Base-by-base conservation (phyloP, 1,140 invertebrate species). In the Babylonia areolata region DNA sequence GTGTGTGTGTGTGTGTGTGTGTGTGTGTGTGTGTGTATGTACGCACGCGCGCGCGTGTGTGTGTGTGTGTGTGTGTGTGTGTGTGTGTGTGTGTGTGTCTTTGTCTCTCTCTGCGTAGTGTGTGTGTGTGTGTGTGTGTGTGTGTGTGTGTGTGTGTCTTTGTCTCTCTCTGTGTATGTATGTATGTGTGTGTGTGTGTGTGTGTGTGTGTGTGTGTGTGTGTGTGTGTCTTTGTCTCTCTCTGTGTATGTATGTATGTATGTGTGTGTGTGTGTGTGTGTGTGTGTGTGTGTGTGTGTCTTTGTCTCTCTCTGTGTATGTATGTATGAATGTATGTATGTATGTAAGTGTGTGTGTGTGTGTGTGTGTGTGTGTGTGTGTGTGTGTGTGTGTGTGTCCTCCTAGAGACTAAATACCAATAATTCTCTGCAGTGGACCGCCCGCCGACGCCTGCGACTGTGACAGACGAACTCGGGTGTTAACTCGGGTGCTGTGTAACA, bases 251-350 rank as follows among this genome's bases (percentile, higher is more conserved):
- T 80, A 17, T 80, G 40, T 80, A 28, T 80, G 78, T 42, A 0
- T 35, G 58, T 64, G 58, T 64, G 58, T 64, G 58, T 64, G 58
- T 64, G 58, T 64, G 58, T 64, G 58, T 64, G 58, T 64, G 58
- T 64, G 58, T 64, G 58, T 64, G 58, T 64, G 58, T 64, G 58
- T 64, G 58, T 64, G 58, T 64, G 58, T 64, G 58, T 64, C 9
- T 64, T 9, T 64, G 58, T 64, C 9, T 79, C 1, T 42, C 35
- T 78, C 23, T 78, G 75, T 78, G 40, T 78, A 17, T 80, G 78
- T 42, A 37, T 80, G 31, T 80, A 11, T 80, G 40, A n/a, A 1
- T 11, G 31, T 40, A 31, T 42, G 35, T 80, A 23, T 20, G 28
- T 20, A 9, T 80, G 75, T 78, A 33, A 1, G 40, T 6, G 51